A percentile compares a stretch with the other conserved stretches of the same genome.
phyloP scores from a whole-genome alignment of 1,140 invertebrate species.

The Adelges cooleyi region DNA sequence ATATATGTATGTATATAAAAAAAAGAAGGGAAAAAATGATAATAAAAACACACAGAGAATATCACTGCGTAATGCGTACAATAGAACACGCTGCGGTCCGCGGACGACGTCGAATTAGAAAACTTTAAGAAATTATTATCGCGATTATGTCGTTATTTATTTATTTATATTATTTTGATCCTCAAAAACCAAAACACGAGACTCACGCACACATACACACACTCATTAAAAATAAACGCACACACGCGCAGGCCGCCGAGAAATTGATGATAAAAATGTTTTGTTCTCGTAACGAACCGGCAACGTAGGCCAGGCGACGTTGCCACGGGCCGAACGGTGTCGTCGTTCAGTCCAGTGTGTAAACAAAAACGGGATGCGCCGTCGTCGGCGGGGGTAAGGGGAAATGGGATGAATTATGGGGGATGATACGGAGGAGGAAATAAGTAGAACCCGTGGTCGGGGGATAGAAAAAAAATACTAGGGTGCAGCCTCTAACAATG shows the following conservation, averaged over 20 bases:
- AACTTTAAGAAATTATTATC: neutral
- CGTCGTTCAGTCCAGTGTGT: neutral
- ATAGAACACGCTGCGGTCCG: neutral
- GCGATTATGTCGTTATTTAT: too few species aligned
- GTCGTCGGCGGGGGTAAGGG: too few species aligned
- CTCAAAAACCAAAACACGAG: slow-evolving; percentile 4
- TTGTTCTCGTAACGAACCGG: neutral
- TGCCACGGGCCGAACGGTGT: neutral
- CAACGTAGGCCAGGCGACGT: neutral
- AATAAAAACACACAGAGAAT: neutral
- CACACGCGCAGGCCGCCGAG: neutral
- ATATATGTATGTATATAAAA: too few species aligned
- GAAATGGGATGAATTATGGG: too few species aligned
- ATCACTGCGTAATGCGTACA: neutral
- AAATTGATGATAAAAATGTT: slow-evolving; percentile 20
- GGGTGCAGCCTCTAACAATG: too few species aligned
- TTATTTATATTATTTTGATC: too few species aligned
- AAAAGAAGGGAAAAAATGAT: neutral
- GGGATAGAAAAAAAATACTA: too few species aligned
- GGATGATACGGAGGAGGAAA: too few species aligned
- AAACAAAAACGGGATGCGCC: neutral
- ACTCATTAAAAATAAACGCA: neutral
- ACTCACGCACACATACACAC: neutral
- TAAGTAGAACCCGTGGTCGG: too few species aligned
- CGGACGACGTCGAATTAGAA: too few species aligned